Percentiles rank a stretch among this genome's conserved stretches.
Conservation (phyloP, 92 coral and sea anemone species). For the Siderastrea siderea region DNA sequence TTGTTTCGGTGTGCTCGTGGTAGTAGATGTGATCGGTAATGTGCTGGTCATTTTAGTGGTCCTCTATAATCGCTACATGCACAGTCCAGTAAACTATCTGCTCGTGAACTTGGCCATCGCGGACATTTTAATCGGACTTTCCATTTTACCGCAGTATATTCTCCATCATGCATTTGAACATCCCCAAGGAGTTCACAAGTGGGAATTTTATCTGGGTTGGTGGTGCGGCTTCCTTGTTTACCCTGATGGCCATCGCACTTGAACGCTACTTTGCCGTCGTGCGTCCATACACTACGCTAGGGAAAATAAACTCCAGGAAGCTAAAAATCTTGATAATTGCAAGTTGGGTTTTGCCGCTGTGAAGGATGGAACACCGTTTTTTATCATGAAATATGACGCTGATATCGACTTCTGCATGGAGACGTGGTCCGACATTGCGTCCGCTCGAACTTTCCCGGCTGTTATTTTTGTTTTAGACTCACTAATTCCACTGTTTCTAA, state of each 20-base stretch:
- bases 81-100: constrained; percentile 46
- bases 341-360: constrained; percentile 36
- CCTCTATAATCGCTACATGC: constrained; percentile 36
- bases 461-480: constrained; percentile 71
- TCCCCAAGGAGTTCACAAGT: constrained; percentile 50
- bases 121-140: constrained; percentile 35
- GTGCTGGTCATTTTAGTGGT: constrained; percentile 26
- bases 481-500: constrained; percentile 60
- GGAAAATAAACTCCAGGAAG: constrained; percentile 18
- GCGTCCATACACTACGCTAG: constrained; percentile 28
- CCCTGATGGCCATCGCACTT: constrained; percentile 32
- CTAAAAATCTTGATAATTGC: constrained; percentile 4
- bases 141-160: constrained; percentile 24
- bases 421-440: constrained; percentile 13
- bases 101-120: constrained; percentile 58
- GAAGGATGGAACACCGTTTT: constrained; percentile 9
- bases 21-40: constrained; percentile 49
- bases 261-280: constrained; percentile 51
- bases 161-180: constrained; percentile 29
- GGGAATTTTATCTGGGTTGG: constrained; percentile 45
- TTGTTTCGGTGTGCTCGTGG: constrained; percentile 17
- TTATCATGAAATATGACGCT: constrained; percentile 8
- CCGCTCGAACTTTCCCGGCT: constrained; percentile 68
- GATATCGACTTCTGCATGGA: constrained; percentile 21
- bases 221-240: constrained; percentile 35